Evolutionary conservation across 2,888 invertebrate species (phyloP).

Genomic region (Herminia tarsipennalis): DNA sequence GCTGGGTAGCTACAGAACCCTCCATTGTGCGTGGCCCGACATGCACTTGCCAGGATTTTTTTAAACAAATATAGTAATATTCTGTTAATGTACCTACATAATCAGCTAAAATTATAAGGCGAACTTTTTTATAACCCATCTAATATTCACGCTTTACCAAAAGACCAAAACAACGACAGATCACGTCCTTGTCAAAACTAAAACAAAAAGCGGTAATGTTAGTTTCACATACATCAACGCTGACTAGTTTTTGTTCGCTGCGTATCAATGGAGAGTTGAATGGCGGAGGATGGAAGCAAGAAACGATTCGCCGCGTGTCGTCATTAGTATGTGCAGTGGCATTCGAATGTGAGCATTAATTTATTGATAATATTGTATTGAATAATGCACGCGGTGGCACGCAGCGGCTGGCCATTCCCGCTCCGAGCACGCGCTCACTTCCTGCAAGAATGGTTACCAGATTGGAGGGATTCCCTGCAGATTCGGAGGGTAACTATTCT

Average conservation of each 20-base stretch:
- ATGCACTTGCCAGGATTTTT: no score
- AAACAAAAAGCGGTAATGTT: conserved; percentile 66
- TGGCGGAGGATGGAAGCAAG: conserved; percentile 65
- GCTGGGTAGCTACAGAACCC: no score
- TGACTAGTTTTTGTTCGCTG: conserved; percentile 66
- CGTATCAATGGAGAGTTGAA: conserved; percentile 82
- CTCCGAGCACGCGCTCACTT: conserved; percentile 72
- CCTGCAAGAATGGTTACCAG: conserved; percentile 60
- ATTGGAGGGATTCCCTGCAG: no score
- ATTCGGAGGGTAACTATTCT: no score
- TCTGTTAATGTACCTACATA: no score
- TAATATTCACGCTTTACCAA: conserved; percentile 66
- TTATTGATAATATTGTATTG: conserved; percentile 81
- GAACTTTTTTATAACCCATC: conserved; percentile 55
- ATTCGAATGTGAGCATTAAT: conserved; percentile 80
- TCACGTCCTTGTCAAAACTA: conserved; percentile 69
- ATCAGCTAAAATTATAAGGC: no score
- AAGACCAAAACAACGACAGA: conserved; percentile 66
- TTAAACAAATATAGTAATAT: no score
- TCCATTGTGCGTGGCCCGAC: no score
- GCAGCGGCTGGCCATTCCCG: conserved; percentile 26
- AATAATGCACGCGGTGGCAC: conserved; percentile 71
- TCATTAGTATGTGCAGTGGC: conserved; percentile 80
- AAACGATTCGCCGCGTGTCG: conserved; percentile 78
- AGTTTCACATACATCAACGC: conserved; percentile 62